Evolutionary conservation across 2,113 vertebrate genomes (phyloP).

Genomic region (Podarcis muralis): DNA sequence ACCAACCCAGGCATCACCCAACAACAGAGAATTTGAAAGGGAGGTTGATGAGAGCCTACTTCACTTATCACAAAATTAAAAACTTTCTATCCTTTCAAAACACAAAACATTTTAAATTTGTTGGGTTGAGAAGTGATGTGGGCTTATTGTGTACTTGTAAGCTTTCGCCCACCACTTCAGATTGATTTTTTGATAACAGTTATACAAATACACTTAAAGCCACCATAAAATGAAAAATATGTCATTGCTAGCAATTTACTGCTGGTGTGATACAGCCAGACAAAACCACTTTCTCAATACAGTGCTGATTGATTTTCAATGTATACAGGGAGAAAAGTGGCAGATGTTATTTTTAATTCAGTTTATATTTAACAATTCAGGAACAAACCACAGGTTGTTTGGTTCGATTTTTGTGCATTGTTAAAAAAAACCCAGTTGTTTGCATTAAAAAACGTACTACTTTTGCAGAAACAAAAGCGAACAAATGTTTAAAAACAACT

Average conservation of each 20-base stretch:
- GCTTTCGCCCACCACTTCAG: conserved; percentile 16
- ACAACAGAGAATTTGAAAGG: background rate
- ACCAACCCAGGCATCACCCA: background rate
- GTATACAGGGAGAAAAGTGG: background rate
- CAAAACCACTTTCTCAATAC: background rate
- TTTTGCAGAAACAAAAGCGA: background rate
- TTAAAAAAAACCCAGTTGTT: background rate
- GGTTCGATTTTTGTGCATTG: background rate
- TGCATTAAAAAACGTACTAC: background rate
- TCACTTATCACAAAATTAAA: background rate
- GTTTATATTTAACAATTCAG: background rate
- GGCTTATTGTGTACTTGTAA: background rate
- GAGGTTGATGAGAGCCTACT: background rate
- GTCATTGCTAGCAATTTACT: background rate
- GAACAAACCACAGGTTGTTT: background rate
- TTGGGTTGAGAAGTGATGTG: background rate
- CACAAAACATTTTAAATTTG: background rate
- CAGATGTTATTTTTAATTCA: background rate
- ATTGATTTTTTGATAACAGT: conserved; percentile 14
- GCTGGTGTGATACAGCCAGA: background rate
- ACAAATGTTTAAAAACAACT: background rate
- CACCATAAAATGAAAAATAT: conserved; percentile 24
- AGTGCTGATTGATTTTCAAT: background rate
- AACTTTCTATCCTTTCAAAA: background rate
- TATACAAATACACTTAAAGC: conserved; percentile 6